Base-by-base conservation (phyloP, 2,888 invertebrate species). In the Cataglyphis livida region DNA sequence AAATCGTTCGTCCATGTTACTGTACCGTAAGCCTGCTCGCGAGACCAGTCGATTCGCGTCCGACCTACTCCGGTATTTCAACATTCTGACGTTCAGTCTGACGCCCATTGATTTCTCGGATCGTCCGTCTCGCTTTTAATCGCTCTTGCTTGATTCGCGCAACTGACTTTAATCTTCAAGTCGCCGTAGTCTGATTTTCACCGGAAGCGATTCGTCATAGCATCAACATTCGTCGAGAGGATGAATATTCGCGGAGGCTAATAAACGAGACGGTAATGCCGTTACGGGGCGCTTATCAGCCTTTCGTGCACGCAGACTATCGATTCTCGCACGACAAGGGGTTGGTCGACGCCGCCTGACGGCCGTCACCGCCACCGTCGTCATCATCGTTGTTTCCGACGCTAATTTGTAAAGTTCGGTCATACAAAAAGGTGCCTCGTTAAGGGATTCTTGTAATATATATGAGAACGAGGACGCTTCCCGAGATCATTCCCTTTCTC, bases 221-320 rank as follows among this genome's bases (percentile, higher is more conserved):
- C 7, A 48, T 7, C 12, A 41, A 0, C 41, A 10, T 48, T 48
- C 7, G n/a, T n/a, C 7, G n/a, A 48, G 6, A n/a, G 7, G 7
- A 51, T 7, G 57, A 74, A 64, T 25, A 70, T 54, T 44, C 59
- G 44, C 57, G 71, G n/a, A 76, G 38, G 28, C 28, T 54, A 62
- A 7, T 12, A 81, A 62, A 73, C 71, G 76, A 9, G 18, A 25
- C 48, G 78, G 70, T 59, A 64, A 59, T 57, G 84, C 83, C 84
- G 86, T 61, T 84, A 85, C 84, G 79, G 82, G 83, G 85, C 85
- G 89, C 87, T 87, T 88, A 90, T 90, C 90, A 86, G 86, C 82
- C 83, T 84, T 84, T 86, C 88, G 93, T 93, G 91, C 92, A 94
- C 93, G 93, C 93, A 92, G 92, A 90, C 92, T 93, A 94, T 94